Evolutionary conservation across 1,140 invertebrate genomes (phyloP).

Genomic region (Achatina immaculata): DNA sequence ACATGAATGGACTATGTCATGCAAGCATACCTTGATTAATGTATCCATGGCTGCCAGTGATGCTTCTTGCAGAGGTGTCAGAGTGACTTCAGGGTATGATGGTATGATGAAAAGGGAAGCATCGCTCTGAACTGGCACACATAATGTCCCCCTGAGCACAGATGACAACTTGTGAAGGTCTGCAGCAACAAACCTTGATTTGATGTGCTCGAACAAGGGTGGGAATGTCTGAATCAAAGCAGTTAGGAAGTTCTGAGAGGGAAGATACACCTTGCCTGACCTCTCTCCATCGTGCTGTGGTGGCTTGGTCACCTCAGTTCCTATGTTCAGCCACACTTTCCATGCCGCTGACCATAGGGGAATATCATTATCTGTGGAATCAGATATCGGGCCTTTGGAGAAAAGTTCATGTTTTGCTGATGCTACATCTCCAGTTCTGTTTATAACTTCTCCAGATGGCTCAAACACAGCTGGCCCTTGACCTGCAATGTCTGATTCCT

Average conservation of each 20-base stretch:
- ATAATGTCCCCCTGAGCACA: conserved; percentile 83
- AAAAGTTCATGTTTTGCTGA: conserved; percentile 8
- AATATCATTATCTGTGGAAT: conserved; percentile 57
- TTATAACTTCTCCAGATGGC: conserved; percentile 57
- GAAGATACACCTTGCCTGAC: conserved; percentile 79
- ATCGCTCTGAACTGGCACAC: conserved; percentile 86
- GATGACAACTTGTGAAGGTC: conserved; percentile 86
- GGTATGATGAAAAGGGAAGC: conserved; percentile 83
- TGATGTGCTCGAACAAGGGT: conserved; percentile 90
- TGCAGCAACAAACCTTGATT: conserved; percentile 79
- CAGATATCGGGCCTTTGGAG: conserved; percentile 40
- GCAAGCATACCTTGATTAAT: conserved; percentile 79
- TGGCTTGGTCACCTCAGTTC: conserved; percentile 81
- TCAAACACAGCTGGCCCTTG: conserved; percentile 41
- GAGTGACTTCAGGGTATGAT: conserved; percentile 78
- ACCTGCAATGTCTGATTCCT: conserved; percentile 38
- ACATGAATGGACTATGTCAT: too few relatives aligned
- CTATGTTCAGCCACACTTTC: conserved; percentile 89
- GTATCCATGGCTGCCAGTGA: conserved; percentile 85
- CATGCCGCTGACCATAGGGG: conserved; percentile 83
- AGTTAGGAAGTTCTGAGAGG: conserved; percentile 92
- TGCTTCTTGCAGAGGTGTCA: conserved; percentile 87
- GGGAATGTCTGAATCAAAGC: conserved; percentile 95
- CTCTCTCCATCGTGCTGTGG: conserved; percentile 18
- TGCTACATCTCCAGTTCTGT: conserved; percentile 50